phyloP scores from a whole-genome alignment of 2,113 vertebrate species.

The Ophthalmolycus amberensis region DNA sequence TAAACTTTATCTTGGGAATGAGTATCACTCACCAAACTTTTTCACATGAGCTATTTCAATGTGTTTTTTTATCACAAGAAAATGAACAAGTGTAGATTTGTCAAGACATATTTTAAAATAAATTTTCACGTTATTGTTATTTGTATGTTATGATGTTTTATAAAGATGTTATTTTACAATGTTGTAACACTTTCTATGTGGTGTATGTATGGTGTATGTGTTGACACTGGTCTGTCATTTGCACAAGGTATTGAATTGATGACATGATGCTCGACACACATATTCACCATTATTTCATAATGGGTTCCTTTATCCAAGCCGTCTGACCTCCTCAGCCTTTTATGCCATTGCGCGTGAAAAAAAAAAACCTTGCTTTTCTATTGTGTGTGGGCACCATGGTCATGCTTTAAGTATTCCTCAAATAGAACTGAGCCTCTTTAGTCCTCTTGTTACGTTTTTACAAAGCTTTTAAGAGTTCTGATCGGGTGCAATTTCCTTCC shows the following conservation, averaged over 20 bases:
- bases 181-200: too few relatives aligned
- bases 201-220: too few relatives aligned
- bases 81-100: neutral
- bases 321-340: neutral
- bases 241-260: neutral
- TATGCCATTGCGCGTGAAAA: neutral
- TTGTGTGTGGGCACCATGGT: neutral
- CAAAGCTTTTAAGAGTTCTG: too few relatives aligned
- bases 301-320: neutral
- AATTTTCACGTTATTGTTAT: neutral
- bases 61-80: neutral
- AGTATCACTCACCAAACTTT: neutral
- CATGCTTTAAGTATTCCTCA: neutral
- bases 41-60: neutral
- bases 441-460: neutral
- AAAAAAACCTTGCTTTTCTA: neutral
- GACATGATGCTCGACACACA: neutral
- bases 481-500: too few relatives aligned
- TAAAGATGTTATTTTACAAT: neutral
- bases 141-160: neutral
- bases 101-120: neutral
- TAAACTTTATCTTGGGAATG: slow-evolving; percentile 8
- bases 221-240: too few relatives aligned
- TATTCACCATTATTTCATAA: neutral
- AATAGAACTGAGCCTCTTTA: neutral